These are phyloP conservation scores for Apodemus speciosus DNA, from an alignment of 2,113 vertebrate genomes.

Conservation along the genomic window DNA sequence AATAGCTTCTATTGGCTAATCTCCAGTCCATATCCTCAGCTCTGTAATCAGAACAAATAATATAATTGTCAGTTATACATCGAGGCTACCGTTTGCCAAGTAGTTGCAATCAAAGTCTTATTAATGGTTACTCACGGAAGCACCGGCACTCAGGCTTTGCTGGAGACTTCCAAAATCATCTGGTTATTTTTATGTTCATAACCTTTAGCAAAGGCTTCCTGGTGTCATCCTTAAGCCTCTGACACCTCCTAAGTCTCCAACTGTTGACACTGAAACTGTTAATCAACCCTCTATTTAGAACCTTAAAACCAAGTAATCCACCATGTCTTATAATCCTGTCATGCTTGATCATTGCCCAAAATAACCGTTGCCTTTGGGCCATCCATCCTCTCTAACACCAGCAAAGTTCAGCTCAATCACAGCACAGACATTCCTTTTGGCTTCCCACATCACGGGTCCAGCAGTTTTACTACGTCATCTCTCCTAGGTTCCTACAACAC, in stretches of 20 bases:
- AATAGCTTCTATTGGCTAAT: background rate
- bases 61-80: constrained; percentile 23
- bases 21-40: background rate
- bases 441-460: background rate
- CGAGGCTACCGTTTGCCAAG: background rate
- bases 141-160: background rate
- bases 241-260: background rate
- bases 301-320: constrained; percentile 25
- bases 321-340: background rate
- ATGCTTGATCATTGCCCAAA: constrained; percentile 16
- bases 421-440: background rate
- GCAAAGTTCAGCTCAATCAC: background rate
- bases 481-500: background rate
- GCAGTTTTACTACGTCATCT: background rate
- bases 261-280: constrained; percentile 18
- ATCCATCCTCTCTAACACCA: background rate
- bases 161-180: background rate
- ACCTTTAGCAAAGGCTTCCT: background rate
- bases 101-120: background rate
- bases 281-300: constrained; percentile 51
- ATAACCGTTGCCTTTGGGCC: background rate
- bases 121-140: background rate
- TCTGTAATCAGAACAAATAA: constrained; percentile 59
- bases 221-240: background rate
- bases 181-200: constrained; percentile 28